Percentiles rank a stretch among this genome's conserved stretches.
These are phyloP conservation scores for Mythimna ferrago DNA, from an alignment of 2,888 invertebrate genomes.

Conservation along the genomic window DNA sequence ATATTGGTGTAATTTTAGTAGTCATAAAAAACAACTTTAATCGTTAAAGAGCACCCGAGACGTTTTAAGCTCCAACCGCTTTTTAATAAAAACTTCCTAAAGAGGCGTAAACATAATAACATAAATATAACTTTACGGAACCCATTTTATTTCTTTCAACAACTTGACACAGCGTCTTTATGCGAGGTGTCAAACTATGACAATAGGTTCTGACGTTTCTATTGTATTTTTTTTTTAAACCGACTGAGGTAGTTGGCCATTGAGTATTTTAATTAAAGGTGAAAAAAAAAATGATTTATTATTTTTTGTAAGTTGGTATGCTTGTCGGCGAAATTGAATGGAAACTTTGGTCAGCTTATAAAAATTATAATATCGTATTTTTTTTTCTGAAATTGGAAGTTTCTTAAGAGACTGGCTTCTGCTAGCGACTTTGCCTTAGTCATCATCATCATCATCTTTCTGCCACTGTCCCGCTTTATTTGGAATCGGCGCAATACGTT, in stretches of 20 bases:
- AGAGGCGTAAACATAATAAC: conserved; percentile 31
- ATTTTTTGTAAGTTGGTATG: conserved; percentile 10
- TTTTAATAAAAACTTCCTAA: not conserved
- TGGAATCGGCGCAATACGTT: no score
- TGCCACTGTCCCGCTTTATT: no score
- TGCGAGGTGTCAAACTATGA: conserved; percentile 63
- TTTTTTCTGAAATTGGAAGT: not conserved
- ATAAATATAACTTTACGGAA: conserved; percentile 32
- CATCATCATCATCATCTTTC: no score
- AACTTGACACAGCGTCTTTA: conserved; percentile 14
- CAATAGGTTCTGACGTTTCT: conserved; percentile 80
- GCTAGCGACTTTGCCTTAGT: no score
- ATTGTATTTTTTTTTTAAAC: conserved; percentile 67
- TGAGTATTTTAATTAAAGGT: conserved; percentile 60
- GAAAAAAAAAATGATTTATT: conserved; percentile 59
- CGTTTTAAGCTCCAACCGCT: no score
- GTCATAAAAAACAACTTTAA: no score
- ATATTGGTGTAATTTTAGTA: no score
- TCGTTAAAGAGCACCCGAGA: not conserved
- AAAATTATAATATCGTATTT: not conserved
- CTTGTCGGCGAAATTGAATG: conserved; percentile 9
- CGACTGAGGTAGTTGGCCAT: conserved; percentile 68
- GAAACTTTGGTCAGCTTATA: not conserved
- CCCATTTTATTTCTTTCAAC: conserved; percentile 34
- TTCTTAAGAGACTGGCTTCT: no score